Evolutionary conservation across 2,797 vertebrate species (phyloP).

Genomic region (Ceyx erithaca): DNA sequence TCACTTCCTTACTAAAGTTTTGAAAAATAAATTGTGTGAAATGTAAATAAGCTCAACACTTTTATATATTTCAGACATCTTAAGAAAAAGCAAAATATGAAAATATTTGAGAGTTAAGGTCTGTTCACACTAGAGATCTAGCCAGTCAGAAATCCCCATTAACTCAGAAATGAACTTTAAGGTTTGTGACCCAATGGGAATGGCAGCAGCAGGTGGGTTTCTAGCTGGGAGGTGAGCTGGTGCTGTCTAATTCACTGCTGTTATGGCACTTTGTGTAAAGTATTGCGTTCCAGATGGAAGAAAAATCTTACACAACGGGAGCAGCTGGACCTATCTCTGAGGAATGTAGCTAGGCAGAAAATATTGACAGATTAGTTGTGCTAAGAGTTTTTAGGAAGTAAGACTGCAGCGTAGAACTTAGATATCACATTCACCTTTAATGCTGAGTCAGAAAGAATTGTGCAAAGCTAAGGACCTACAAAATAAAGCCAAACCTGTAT

Average conservation of each 20-base stretch:
- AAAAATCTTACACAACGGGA: neutral
- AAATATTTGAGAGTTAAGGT: neutral
- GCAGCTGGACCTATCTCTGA: neutral
- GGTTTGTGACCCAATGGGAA: neutral
- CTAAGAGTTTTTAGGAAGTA: neutral
- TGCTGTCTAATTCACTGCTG: neutral
- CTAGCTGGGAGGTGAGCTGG: neutral
- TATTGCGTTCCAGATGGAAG: neutral
- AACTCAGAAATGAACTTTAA: neutral
- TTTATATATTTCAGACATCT: neutral
- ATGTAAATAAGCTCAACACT: neutral
- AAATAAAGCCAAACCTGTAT: neutral
- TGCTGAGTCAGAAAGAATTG: neutral
- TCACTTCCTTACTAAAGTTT: neutral
- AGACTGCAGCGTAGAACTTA: neutral
- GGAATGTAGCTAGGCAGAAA: constrained; percentile 12
- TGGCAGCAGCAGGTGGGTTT: neutral
- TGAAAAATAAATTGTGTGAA: neutral
- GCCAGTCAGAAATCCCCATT: neutral
- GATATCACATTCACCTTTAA: neutral
- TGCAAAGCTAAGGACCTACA: neutral
- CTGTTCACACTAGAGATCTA: neutral
- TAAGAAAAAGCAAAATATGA: neutral
- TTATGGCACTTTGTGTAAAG: neutral
- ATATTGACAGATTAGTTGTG: neutral